Base-by-base conservation (phyloP, 2,888 invertebrate genomes). In the Eubasilissa splendida region DNA sequence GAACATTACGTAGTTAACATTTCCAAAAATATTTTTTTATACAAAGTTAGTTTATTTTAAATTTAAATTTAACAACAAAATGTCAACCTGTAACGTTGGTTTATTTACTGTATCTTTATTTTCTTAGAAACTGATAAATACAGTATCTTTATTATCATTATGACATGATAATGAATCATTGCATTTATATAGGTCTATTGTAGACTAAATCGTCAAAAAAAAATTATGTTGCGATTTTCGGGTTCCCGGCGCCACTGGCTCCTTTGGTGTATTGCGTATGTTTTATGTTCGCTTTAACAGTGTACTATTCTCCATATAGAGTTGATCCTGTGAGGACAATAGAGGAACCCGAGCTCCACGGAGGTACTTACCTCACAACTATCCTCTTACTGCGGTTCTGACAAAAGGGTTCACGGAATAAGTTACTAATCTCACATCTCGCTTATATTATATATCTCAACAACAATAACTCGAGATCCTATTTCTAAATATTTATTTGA, bases 241-340 rank as follows among this genome's bases (percentile, higher is more conserved):
- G 2, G 7, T 7, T 42, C 42, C 42, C 4, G 42, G 12, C 58
- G 11, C 11, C 58, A 58, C 58, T 3, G 58, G 4, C 11, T n/a
- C 31, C 22, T 9, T n/a, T n/a, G 31, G 65, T 77, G 52, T 77
- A 11, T 12, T 71, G 77, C 77, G 71, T 77, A 77, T 77, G 71
- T 77, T 77, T 77, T 77, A 77, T 60, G 59, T 60, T 71, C 71
- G 52, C 53, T 53, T 59, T 77, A 77, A 77, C 52, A 56, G 70
- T 42, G 42, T 42, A 42, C 42, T n/a, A 42, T 42, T 52, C 31
- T 11, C 42, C 10, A 50, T 52, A 59, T 77, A 60, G 52, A 70
- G 53, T 77, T 77, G 77, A 77, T 42, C 33, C 66, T 68, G 31
- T 12, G 56, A 77, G 50, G 65, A 68, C 77, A 77, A 77, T 68